Evolutionary conservation across 2,888 invertebrate genomes (phyloP).

Genomic region (Parnassius mnemosyne): DNA sequence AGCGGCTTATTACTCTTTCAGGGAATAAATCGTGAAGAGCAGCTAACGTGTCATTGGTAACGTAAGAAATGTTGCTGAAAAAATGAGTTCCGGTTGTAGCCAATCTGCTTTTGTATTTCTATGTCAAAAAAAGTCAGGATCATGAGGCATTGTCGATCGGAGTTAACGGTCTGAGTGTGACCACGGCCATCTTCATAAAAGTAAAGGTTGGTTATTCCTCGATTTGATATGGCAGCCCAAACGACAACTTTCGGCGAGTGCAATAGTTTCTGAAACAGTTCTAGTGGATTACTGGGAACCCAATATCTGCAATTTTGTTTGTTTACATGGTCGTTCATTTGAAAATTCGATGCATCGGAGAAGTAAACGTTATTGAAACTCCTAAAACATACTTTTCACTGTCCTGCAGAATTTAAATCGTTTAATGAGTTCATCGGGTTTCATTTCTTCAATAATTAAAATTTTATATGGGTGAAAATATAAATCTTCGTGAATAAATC

Average conservation of each 20-base stretch:
- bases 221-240: constrained; percentile 2
- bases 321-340: constrained; percentile 31
- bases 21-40: constrained; percentile 31
- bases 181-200: constrained; percentile 33
- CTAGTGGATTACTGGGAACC: constrained; percentile 29
- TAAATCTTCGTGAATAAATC: no score
- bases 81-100: constrained; percentile 11
- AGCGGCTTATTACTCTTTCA: constrained; percentile 34
- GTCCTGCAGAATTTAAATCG: constrained; percentile 32
- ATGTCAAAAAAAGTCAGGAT: no score
- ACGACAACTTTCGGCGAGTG: background rate
- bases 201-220: constrained; percentile 30
- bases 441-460: no score
- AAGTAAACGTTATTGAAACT: constrained; percentile 29
- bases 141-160: no score
- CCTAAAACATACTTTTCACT: constrained; percentile 29
- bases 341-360: constrained; percentile 29
- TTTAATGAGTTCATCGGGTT: no score
- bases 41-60: no score
- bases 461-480: no score
- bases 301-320: constrained; percentile 29
- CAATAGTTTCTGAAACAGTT: constrained; percentile 3
- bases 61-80: no score
- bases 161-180: constrained; percentile 27
- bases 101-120: no score